These are phyloP conservation scores for Gymnosoma rotundatum DNA, from an alignment of 2,888 invertebrate species.

Conservation along the genomic window DNA sequence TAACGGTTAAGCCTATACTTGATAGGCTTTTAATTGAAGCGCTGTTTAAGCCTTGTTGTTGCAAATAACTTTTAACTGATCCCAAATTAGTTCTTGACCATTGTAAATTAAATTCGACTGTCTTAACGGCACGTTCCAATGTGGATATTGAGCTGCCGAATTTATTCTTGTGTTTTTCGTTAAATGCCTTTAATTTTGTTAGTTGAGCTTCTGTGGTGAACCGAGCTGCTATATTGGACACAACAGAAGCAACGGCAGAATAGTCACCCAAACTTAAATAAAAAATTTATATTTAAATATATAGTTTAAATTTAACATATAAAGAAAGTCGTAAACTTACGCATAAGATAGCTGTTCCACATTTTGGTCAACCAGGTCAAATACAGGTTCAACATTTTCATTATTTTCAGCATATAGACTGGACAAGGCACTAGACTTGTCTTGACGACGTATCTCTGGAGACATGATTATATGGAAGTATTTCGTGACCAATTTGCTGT, in stretches of 20 bases:
- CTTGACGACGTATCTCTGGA: slow-evolving; percentile 79
- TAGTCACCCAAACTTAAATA: slow-evolving; percentile 77
- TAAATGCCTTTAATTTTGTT: slow-evolving; percentile 75
- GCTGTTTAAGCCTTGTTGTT: slow-evolving; percentile 68
- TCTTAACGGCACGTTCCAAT: slow-evolving; percentile 75
- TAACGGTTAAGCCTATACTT: slow-evolving; percentile 41
- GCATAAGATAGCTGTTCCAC: slow-evolving; percentile 73
- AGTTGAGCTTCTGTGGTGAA: slow-evolving; percentile 78
- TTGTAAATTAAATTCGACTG: slow-evolving; percentile 75
- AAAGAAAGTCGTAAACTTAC: slow-evolving; percentile 74
- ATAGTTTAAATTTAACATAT: too few species aligned
- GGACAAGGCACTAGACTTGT: slow-evolving; percentile 78
- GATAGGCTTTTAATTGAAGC: slow-evolving; percentile 73
- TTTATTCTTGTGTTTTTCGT: slow-evolving; percentile 72
- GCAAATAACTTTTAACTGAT: slow-evolving; percentile 75
- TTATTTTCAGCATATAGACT: slow-evolving; percentile 84
- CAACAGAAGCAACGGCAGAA: slow-evolving; percentile 77
- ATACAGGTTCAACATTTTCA: slow-evolving; percentile 83
- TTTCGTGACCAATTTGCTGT: slow-evolving; percentile 83
- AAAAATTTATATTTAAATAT: neutral
- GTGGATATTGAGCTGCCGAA: slow-evolving; percentile 76
- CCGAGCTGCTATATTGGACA: slow-evolving; percentile 78
- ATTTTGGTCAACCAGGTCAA: slow-evolving; percentile 82
- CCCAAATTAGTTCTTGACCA: slow-evolving; percentile 77
- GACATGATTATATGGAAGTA: slow-evolving; percentile 83